Percentiles rank a stretch among this genome's conserved stretches.
Evolutionary conservation across 2,888 invertebrate genomes (phyloP).

Genomic region (Dolichopus griseipennis): DNA sequence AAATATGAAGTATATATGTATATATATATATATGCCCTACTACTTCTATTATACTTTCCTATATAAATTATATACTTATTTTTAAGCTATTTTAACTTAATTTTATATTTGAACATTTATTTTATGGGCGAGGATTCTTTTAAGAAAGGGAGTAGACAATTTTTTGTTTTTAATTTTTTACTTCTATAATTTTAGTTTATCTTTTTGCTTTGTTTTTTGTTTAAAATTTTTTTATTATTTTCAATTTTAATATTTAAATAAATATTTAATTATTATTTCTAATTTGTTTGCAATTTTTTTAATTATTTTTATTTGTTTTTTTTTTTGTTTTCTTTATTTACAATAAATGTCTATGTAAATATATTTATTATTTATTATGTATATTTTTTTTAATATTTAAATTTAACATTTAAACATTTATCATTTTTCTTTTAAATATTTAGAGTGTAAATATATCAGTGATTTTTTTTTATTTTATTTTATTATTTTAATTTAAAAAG

Average conservation of each 20-base stretch:
- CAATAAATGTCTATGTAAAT: background rate
- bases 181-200: background rate
- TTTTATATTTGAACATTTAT: background rate
- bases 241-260: background rate
- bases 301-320: background rate
- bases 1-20: too few relatives aligned
- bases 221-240: background rate
- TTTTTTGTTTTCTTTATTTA: background rate
- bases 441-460: background rate
- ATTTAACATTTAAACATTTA: background rate
- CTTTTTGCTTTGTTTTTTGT: background rate
- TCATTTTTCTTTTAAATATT: background rate
- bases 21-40: too few relatives aligned
- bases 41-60: background rate
- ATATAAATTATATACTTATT: background rate
- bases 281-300: background rate
- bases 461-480: background rate
- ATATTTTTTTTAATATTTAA: background rate
- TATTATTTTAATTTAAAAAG: background rate
- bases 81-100: background rate
- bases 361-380: background rate
- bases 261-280: background rate
- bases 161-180: background rate
- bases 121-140: slow-evolving; percentile 1
- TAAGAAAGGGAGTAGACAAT: background rate